These are phyloP conservation scores for Xenopus borealis DNA, from an alignment of 2,113 vertebrate genomes.

Conservation along the genomic window DNA sequence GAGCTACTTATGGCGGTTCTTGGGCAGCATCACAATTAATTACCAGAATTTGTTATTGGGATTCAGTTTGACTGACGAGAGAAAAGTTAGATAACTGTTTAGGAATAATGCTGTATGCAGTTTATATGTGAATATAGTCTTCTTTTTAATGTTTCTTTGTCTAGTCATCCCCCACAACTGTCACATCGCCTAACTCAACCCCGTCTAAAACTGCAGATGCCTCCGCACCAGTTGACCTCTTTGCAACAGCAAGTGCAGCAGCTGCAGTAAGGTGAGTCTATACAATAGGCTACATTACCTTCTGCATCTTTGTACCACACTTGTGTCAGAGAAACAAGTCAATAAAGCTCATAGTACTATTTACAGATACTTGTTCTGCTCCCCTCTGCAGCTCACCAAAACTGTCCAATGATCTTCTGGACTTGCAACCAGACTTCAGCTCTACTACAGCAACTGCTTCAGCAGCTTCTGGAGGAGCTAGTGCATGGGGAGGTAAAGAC, in stretches of 20 bases:
- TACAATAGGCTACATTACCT: too few species aligned
- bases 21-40: too few species aligned
- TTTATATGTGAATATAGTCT: too few species aligned
- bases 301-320: too few species aligned
- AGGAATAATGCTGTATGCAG: too few species aligned
- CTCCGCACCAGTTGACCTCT: slow-evolving; percentile 84
- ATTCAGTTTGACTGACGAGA: too few species aligned
- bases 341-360: too few species aligned
- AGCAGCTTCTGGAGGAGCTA: slow-evolving; percentile 63
- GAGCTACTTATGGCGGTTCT: too few species aligned
- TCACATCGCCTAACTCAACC: slow-evolving; percentile 84
- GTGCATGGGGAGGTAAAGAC: slow-evolving; percentile 88
- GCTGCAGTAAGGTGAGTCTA: slow-evolving; percentile 66
- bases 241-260: slow-evolving; percentile 74
- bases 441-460: slow-evolving; percentile 66
- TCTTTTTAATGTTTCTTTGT: slow-evolving; percentile 48
- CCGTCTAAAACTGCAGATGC: slow-evolving; percentile 87
- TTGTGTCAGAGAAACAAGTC: too few species aligned
- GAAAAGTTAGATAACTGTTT: too few species aligned
- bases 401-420: slow-evolving; percentile 85
- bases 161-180: slow-evolving; percentile 82
- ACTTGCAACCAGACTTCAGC: slow-evolving; percentile 84
- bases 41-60: too few species aligned
- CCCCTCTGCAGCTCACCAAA: slow-evolving; percentile 65
- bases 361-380: slow-evolving; percentile 11